Conservation (phyloP, 2,797 vertebrate genomes). For the Etheostoma perlongum region DNA sequence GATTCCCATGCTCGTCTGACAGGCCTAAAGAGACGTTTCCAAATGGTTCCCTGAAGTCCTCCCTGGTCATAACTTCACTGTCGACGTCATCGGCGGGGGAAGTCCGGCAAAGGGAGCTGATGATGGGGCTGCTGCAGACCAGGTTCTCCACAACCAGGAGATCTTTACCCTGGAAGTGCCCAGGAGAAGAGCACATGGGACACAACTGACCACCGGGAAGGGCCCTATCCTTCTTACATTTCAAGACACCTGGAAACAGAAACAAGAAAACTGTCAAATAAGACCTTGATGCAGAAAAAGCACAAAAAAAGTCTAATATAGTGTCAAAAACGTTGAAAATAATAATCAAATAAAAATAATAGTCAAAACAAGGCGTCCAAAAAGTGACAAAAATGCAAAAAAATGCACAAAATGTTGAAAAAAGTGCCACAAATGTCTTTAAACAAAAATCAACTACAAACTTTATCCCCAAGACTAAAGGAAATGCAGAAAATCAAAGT, state of each 20-base stretch:
- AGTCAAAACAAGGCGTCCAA: no score
- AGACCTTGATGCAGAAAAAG: not conserved
- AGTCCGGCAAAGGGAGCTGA: conserved; percentile 79
- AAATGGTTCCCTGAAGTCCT: conserved; percentile 76
- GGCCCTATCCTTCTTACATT: conserved; percentile 92
- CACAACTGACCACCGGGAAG: conserved; percentile 90
- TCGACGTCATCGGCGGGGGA: conserved; percentile 56
- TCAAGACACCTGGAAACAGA: conserved; percentile 86
- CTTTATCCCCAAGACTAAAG: not conserved
- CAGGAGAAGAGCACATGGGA: conserved; percentile 86
- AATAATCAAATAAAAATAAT: no score
- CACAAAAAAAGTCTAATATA: no score
- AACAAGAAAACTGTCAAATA: not conserved
- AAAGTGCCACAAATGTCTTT: no score
- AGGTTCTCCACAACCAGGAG: conserved; percentile 81
- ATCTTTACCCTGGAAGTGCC: conserved; percentile 78
- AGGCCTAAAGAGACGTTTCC: conserved; percentile 89
- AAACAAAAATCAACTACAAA: no score
- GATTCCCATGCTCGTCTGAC: conserved; percentile 92
- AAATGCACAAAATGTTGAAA: no score
- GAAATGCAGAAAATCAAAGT: not conserved
- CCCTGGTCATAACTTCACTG: conserved; percentile 61
- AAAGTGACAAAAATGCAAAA: no score
- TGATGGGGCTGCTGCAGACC: conserved; percentile 85
- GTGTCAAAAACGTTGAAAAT: no score